phyloP scores from a whole-genome alignment of 2,113 vertebrate species.

The Origma solitaria region DNA sequence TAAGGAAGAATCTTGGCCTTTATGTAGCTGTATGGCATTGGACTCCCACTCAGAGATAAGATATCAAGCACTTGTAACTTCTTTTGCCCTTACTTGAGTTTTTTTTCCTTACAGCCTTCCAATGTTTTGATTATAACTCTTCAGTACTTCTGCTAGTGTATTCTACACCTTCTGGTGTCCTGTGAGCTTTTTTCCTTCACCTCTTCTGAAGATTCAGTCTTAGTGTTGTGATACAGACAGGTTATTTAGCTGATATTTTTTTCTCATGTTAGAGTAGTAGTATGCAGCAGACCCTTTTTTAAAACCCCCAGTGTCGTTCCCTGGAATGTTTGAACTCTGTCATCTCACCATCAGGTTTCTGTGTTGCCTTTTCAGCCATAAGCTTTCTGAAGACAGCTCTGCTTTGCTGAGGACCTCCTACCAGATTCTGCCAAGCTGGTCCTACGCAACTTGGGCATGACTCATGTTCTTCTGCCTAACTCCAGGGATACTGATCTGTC shows the following conservation, averaged over 20 bases:
- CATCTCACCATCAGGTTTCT: not conserved
- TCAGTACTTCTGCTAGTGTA: not conserved
- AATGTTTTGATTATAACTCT: not conserved
- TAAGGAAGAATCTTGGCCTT: not conserved
- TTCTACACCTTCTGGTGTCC: not conserved
- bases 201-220: not conserved
- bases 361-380: not conserved
- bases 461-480: constrained; percentile 2
- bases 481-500: not conserved
- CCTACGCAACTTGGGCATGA: not conserved
- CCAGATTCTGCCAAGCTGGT: not conserved
- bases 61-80: not conserved
- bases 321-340: not conserved
- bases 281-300: not conserved
- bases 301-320: not conserved
- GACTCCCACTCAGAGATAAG: not conserved
- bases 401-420: not conserved
- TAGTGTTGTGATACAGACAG: not conserved
- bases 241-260: not conserved
- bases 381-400: constrained; percentile 9
- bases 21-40: not conserved
- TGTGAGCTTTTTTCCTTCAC: not conserved
- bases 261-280: not conserved
- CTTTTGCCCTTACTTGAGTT: not conserved
- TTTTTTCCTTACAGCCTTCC: not conserved